These are phyloP conservation scores for Willisornis vidua DNA, from an alignment of 2,113 vertebrate genomes.

Conservation along the genomic window DNA sequence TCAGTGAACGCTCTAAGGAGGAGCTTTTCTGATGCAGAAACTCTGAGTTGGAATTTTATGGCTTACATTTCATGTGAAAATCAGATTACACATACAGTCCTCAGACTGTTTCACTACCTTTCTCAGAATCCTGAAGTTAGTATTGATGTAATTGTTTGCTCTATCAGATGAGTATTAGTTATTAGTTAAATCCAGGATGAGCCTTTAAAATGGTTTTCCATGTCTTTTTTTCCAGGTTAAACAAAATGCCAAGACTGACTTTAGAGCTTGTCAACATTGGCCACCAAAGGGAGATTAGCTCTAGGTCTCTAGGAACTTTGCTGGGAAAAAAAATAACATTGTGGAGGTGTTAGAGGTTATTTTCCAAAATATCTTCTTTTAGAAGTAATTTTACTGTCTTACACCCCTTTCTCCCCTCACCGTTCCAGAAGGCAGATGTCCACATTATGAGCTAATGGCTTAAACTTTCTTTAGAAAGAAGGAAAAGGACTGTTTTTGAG, in stretches of 20 bases:
- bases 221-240: constrained; percentile 9
- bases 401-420: background rate
- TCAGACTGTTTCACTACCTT: background rate
- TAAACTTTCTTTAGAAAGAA: constrained; percentile 10
- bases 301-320: constrained; percentile 42
- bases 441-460: constrained; percentile 57
- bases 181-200: constrained; percentile 7
- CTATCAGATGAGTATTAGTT: background rate
- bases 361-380: constrained; percentile 57
- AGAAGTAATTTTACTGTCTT: constrained; percentile 30
- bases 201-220: constrained; percentile 30
- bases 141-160: background rate
- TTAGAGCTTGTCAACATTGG: constrained; percentile 56
- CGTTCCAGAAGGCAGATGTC: constrained; percentile 48
- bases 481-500: constrained; percentile 6
- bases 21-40: background rate
- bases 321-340: constrained; percentile 27
- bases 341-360: constrained; percentile 42
- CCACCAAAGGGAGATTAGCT: constrained; percentile 37
- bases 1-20: background rate
- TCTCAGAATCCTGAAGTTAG: background rate
- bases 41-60: background rate
- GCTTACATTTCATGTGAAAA: background rate
- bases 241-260: constrained; percentile 17
- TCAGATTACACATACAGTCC: background rate